These are phyloP conservation scores for Ascaphus truei DNA, from an alignment of 2,113 vertebrate genomes.

Conservation along the genomic window DNA sequence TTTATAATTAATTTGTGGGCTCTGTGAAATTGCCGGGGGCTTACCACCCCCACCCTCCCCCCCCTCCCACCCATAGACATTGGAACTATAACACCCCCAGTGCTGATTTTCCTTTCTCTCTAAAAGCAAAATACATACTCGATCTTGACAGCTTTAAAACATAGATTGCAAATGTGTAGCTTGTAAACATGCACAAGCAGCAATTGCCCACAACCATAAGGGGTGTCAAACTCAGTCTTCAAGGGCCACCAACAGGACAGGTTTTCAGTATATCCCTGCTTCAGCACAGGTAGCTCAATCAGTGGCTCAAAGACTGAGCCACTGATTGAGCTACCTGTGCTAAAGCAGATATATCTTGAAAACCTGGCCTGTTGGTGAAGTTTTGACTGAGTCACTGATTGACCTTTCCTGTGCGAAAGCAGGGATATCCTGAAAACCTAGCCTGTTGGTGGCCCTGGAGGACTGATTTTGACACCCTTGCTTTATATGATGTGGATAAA, in stretches of 20 bases:
- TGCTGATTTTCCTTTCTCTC: background rate
- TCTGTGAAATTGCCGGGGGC: constrained; percentile 22
- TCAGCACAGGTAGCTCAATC: no score
- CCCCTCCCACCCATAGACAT: background rate
- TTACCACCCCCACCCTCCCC: background rate
- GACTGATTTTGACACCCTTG: no score
- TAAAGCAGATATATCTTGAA: no score
- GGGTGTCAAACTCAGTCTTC: no score
- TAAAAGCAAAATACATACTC: background rate
- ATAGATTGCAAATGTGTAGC: background rate
- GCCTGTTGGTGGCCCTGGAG: background rate
- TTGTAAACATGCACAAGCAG: no score
- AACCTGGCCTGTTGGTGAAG: background rate
- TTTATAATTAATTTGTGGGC: constrained; percentile 35
- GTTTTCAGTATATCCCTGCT: no score
- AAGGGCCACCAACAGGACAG: no score
- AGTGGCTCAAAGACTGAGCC: no score
- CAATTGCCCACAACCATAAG: background rate
- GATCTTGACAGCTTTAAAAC: background rate
- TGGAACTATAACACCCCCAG: background rate
- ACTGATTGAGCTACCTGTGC: no score
- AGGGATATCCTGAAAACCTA: background rate
- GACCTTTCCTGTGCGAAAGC: background rate
- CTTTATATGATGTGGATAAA: background rate
- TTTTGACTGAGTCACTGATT: background rate